Evolutionary conservation across 2,113 vertebrate species (phyloP).

Genomic region (Hemiprocne comata): DNA sequence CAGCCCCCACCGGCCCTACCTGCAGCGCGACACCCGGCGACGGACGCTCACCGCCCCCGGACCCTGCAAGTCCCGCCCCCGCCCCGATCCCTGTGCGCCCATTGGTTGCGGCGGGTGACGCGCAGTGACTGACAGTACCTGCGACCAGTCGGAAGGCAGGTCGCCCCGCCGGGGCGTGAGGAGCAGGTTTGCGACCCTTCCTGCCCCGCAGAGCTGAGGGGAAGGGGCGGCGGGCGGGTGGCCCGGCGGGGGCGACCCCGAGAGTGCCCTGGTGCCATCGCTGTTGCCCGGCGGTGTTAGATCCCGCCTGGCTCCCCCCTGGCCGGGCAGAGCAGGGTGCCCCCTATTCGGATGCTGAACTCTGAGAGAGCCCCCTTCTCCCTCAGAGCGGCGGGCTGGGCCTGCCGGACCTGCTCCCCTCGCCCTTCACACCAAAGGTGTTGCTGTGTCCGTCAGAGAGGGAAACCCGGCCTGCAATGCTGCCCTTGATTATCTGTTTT

Average conservation of each 20-base stretch:
- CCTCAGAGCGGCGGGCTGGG: no score
- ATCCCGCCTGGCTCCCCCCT: background rate
- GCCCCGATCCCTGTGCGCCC: rapidly evolving
- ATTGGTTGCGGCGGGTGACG: background rate
- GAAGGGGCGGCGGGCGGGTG: rapidly evolving
- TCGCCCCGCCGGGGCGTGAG: rapidly evolving
- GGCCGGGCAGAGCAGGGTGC: background rate
- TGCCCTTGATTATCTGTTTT: no score
- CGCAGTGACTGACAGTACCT: rapidly evolving
- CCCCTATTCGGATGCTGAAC: no score
- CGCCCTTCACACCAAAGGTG: no score
- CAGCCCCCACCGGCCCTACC: background rate
- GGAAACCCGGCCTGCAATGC: no score
- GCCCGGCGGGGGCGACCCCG: background rate
- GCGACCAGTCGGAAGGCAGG: background rate
- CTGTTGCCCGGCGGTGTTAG: rapidly evolving
- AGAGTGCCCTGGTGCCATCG: rapidly evolving
- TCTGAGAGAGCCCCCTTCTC: no score
- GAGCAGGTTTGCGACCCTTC: rapidly evolving
- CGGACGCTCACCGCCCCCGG: no score
- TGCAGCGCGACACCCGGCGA: background rate
- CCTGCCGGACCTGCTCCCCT: no score
- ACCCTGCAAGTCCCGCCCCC: background rate
- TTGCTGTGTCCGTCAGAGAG: no score
- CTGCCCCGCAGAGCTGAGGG: rapidly evolving